Evolutionary conservation across 1,140 invertebrate species (phyloP).

Genomic region (Meloidogyne exigua): DNA sequence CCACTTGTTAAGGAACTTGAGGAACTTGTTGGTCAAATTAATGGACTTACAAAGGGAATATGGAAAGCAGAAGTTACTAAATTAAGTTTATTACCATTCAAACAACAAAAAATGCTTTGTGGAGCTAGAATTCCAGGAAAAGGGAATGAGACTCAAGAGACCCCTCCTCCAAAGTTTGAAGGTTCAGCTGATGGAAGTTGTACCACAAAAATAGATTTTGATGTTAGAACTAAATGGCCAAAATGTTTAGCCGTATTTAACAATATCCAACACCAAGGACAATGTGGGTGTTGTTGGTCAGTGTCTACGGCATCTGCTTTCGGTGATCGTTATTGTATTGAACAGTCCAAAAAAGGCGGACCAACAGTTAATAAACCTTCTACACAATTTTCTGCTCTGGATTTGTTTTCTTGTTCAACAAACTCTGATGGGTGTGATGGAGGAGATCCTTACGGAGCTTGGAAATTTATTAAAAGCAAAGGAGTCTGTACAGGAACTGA

Average conservation of each 20-base stretch:
- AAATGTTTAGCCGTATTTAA: constrained; percentile 16
- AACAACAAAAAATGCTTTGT: background rate
- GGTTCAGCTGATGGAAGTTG: background rate
- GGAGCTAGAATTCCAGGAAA: background rate
- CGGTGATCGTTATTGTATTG: constrained; percentile 83
- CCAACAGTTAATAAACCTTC: background rate
- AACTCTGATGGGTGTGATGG: constrained; percentile 70
- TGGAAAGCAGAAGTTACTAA: background rate
- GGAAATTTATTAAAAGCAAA: constrained; percentile 16
- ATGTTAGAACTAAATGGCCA: constrained; percentile 28
- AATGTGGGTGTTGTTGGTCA: constrained; percentile 63
- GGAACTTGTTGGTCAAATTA: background rate
- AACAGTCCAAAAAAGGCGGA: constrained; percentile 53
- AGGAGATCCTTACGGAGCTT: constrained; percentile 17
- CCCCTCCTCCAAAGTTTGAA: background rate
- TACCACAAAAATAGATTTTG: constrained; percentile 13
- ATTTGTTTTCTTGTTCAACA: constrained; percentile 80
- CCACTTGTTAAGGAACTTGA: background rate
- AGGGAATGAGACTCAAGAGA: background rate
- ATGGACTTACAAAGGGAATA: background rate
- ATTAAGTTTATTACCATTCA: background rate
- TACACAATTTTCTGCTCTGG: constrained; percentile 71
- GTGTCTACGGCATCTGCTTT: constrained; percentile 66
- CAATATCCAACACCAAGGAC: constrained; percentile 15
- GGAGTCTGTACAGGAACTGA: constrained; percentile 18